Evolutionary conservation across 2,113 vertebrate genomes (phyloP).

Genomic region (Chionis minor): DNA sequence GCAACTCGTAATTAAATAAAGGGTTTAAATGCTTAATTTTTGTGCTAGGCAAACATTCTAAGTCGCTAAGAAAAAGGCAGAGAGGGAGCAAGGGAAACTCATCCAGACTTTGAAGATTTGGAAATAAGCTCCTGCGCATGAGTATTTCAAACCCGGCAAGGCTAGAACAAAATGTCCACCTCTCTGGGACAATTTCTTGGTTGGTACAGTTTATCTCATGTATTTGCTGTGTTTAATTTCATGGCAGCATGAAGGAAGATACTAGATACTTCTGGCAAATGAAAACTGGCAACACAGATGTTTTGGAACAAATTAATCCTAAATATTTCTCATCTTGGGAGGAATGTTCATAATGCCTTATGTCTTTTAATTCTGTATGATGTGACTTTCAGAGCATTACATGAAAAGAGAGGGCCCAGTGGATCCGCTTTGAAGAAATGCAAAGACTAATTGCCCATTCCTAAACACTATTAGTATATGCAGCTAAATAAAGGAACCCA

Average conservation of each 20-base stretch:
- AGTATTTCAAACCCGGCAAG: neutral
- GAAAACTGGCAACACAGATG: neutral
- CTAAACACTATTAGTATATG: neutral
- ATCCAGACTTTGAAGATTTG: neutral
- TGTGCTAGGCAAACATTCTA: neutral
- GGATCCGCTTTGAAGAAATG: slow-evolving; percentile 1
- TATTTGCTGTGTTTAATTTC: neutral
- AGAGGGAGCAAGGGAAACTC: neutral
- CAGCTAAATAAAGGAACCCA: slow-evolving; percentile 18
- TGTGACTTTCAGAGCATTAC: neutral
- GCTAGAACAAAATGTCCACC: neutral
- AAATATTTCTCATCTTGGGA: neutral
- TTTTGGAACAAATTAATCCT: slow-evolving; percentile 11
- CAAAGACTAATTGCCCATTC: neutral
- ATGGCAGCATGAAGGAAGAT: neutral
- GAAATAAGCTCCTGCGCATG: neutral
- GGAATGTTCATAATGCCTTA: neutral
- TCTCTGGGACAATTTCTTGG: neutral
- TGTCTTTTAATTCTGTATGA: neutral
- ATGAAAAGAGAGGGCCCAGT: neutral
- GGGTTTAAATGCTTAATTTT: neutral
- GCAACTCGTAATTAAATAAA: neutral
- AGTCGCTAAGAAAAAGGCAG: neutral
- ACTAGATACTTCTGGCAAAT: neutral
- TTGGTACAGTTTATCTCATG: neutral